A percentile compares a stretch with the other conserved stretches of the same genome.
These are phyloP conservation scores for Empidonax traillii DNA, from an alignment of 2,113 vertebrate species.

Conservation along the genomic window DNA sequence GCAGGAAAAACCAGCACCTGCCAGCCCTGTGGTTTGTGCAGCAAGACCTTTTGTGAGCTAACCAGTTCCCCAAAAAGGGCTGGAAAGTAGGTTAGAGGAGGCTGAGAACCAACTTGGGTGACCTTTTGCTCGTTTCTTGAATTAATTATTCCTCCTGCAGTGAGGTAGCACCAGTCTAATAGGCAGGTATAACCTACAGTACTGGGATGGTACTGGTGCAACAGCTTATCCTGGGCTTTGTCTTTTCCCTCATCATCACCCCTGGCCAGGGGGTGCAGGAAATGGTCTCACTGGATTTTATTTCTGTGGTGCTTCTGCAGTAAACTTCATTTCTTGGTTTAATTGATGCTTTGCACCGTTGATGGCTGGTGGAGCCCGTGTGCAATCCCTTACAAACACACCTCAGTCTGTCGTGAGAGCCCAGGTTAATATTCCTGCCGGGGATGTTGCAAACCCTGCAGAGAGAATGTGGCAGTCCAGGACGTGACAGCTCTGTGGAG, in stretches of 20 bases:
- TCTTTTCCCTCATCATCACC: fast-evolving
- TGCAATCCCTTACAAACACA: fast-evolving
- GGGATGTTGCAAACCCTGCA: background rate
- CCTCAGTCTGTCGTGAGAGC: background rate
- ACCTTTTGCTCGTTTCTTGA: background rate
- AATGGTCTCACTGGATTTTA: fast-evolving
- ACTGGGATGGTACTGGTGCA: no score
- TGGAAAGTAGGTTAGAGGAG: background rate
- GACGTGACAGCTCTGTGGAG: background rate
- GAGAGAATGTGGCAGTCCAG: fast-evolving
- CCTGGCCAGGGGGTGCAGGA: background rate
- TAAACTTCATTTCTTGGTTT: fast-evolving
- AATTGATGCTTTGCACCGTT: background rate
- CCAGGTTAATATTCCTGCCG: fast-evolving
- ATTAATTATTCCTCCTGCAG: background rate
- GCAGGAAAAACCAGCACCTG: background rate
- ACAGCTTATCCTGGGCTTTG: background rate
- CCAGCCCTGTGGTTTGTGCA: background rate
- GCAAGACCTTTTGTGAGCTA: background rate
- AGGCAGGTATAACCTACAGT: background rate
- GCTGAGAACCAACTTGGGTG: background rate
- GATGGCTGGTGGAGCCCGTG: background rate
- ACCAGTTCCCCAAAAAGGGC: background rate
- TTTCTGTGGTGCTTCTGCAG: background rate
- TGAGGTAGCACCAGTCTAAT: background rate